phyloP scores from a whole-genome alignment of 2,113 vertebrate genomes.

The Heterotis niloticus region DNA sequence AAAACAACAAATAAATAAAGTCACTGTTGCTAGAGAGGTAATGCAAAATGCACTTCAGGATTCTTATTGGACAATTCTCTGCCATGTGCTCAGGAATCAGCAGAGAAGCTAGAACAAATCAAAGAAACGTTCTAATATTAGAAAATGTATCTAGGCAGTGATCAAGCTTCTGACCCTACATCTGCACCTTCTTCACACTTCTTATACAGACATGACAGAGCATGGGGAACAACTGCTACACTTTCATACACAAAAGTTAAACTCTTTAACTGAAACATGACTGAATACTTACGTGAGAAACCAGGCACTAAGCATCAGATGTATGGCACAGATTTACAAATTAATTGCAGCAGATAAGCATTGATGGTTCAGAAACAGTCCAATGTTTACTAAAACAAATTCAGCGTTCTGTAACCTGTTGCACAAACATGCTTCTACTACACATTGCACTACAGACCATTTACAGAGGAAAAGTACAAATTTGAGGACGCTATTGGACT shows the following conservation, averaged over 20 bases:
- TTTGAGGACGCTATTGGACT: too few relatives aligned
- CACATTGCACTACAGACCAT: too few relatives aligned
- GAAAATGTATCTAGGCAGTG: constrained; percentile 73
- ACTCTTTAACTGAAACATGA: background rate
- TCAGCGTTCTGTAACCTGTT: too few relatives aligned
- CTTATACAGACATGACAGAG: background rate
- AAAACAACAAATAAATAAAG: constrained; percentile 67
- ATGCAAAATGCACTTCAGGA: constrained; percentile 45
- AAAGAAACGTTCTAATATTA: constrained; percentile 75
- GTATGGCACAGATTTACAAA: background rate
- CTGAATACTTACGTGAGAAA: background rate
- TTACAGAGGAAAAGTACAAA: too few relatives aligned
- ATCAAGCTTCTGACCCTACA: constrained; percentile 56
- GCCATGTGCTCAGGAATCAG: constrained; percentile 67
- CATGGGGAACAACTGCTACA: background rate
- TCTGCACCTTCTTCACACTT: constrained; percentile 31
- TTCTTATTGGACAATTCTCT: constrained; percentile 58
- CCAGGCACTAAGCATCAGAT: background rate
- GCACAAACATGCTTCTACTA: too few relatives aligned
- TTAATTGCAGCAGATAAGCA: too few relatives aligned
- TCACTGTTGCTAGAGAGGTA: constrained; percentile 72
- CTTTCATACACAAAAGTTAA: background rate
- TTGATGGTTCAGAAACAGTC: too few relatives aligned
- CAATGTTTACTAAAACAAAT: too few relatives aligned
- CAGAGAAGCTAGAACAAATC: constrained; percentile 67